Evolutionary conservation across 2,113 vertebrate genomes (phyloP), one percentile per base, ranked within the genome.

Genomic region (Phalacrocorax brasilianus): DNA sequence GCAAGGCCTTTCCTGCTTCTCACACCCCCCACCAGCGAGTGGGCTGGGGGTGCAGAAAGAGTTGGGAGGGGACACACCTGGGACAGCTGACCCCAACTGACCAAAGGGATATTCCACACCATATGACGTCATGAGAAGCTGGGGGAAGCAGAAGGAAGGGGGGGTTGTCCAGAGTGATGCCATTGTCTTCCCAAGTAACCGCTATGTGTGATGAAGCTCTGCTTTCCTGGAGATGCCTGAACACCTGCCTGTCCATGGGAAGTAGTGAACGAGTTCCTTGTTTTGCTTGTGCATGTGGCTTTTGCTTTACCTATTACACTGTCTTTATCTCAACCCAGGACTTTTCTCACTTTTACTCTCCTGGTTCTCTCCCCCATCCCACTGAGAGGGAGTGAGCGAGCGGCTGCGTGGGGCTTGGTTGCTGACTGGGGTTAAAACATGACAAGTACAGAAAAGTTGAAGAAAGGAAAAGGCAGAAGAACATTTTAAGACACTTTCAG

Each of bases 231-330:
- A 7, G 38, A 28, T 74, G 55, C 53, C 38, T 82, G 70, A 74
- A 52, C 32, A 19, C 27, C 61, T 67, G 77, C 23, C 47, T 59
- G 62, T 28, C 0, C 0, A 8, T 62, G 22, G 27, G 38, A 68
- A 62, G 62, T 0, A 2, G 62, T 20, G 53, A 68, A 27, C 21
- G 12, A 61, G 56, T n/a, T 32, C 47, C 47, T 62, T 18, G 32
- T 17, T 38, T 23, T 42, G n/a, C 33, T 55, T 56, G 22, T 0
- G 1, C 15, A 5, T 1, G 0, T 3, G 0, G 33, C 24, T 63
- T 55, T 56, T 55, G 58, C 42, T 56, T 79, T 65, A 24, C 28
- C 23, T 47, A 0, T 21, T 56, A 24, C n/a, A 40, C 15, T 42
- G 12, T 28, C 66, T 88, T 62, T 47, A 40, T 49, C 30, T 80